Percentiles rank a stretch among this genome's conserved stretches.
phyloP scores from a whole-genome alignment of 2,888 invertebrate genomes.

The Aspidiotus destructor region DNA sequence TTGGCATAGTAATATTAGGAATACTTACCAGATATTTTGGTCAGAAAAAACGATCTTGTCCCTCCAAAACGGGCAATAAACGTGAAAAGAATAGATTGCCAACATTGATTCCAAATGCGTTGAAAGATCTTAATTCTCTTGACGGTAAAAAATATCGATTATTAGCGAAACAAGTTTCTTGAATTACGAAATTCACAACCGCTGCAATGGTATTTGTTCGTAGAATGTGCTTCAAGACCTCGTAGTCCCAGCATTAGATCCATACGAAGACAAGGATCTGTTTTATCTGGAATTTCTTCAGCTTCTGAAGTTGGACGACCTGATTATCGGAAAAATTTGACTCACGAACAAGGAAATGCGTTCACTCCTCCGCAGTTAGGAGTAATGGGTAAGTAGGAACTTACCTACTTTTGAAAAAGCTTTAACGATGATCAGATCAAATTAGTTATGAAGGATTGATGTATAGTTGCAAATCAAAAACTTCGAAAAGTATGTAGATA shows the following conservation, averaged over 20 bases:
- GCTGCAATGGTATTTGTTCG: neutral
- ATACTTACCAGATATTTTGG: slow-evolving; percentile 26
- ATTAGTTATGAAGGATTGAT: neutral
- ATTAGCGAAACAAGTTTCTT: too few relatives aligned
- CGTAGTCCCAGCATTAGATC: slow-evolving; percentile 37
- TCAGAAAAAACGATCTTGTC: slow-evolving; percentile 5
- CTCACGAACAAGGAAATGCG: slow-evolving; percentile 17
- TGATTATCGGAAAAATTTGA: slow-evolving; percentile 13
- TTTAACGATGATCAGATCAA: neutral
- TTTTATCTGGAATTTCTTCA: slow-evolving; percentile 41
- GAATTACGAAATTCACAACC: neutral
- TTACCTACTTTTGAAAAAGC: neutral
- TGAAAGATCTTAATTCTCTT: slow-evolving; percentile 10
- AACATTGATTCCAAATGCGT: neutral
- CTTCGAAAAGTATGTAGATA: too few relatives aligned
- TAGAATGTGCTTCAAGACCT: slow-evolving; percentile 27
- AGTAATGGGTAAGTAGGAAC: slow-evolving; percentile 27
- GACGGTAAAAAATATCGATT: slow-evolving; percentile 10
- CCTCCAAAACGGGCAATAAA: neutral
- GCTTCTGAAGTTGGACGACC: slow-evolving; percentile 23
- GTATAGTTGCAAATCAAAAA: too few relatives aligned
- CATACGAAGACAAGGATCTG: slow-evolving; percentile 45
- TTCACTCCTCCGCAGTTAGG: slow-evolving; percentile 29
- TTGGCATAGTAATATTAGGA: slow-evolving; percentile 19
- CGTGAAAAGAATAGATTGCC: neutral